Base-by-base conservation (phyloP, 2,888 invertebrate genomes). In the Metopia argyrocephala region DNA sequence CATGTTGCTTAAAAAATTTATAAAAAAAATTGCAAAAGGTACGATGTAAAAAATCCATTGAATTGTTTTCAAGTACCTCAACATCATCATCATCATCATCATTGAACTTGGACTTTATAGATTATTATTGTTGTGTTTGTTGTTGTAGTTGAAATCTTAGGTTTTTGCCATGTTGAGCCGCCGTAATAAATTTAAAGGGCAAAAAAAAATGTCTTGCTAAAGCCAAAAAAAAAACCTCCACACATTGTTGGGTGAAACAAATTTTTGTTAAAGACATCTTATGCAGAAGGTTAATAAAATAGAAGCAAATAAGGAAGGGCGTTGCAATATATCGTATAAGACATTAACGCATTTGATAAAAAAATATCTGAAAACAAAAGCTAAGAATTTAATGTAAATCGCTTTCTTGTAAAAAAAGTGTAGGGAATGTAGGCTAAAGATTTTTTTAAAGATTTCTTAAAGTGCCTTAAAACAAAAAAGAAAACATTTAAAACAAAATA, bases 331-430 rank as follows among this genome's bases (percentile, higher is more conserved):
- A 68, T 59, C n/a, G n/a, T n/a, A 38, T 9, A 38, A 38, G 74
- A 81, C 78, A 75, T 78, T 81, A 81, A 81, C 70, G 57, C 78
- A 56, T 75, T 78, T 78, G 81, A 75, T 78, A 78, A 78, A 62
- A n/a, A n/a, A n/a, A n/a, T n/a, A 80, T 76, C 64, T 50, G 28
- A 70, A 27, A 28, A 21, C 45, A 50, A 23, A 61, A 38, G 38
- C 38, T 12, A 6, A 38, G 15, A 38, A n/a, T n/a, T n/a, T 38
- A 38, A 38, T 38, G 38, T 15, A 52, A 66, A 61, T 59, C 52
- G 27, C 45, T 23, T 64, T 23, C 38, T 48, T 25, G 68, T 56
- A n/a, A n/a, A 25, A 45, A 64, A 56, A 80, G 73, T 76, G 73
- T 73, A 73, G 52, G 52, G 56, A 80, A 76, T 80, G 80, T 76